Conservation (phyloP, 2,888 invertebrate species). For the Uloborus plumipes region DNA sequence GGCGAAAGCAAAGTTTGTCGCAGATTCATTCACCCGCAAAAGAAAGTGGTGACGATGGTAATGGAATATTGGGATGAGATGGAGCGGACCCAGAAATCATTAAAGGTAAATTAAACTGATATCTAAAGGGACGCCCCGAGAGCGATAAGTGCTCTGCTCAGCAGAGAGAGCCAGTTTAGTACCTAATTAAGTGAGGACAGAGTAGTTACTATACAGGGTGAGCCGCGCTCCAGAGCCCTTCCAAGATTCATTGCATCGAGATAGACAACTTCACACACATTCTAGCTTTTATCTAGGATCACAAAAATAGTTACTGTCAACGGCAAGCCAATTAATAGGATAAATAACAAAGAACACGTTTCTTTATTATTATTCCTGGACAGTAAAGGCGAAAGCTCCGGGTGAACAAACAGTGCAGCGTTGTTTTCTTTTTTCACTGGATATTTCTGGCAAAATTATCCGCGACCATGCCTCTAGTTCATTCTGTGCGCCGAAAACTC, state of each 20-base stretch:
- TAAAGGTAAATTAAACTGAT: slow-evolving; percentile 55
- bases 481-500: too few relatives aligned
- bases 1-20: slow-evolving; percentile 24
- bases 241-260: slow-evolving; percentile 30
- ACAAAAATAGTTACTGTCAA: slow-evolving; percentile 18
- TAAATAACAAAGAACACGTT: slow-evolving; percentile 4
- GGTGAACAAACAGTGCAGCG: too few relatives aligned
- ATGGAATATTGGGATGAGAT: slow-evolving; percentile 54
- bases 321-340: slow-evolving; percentile 17
- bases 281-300: slow-evolving; percentile 12
- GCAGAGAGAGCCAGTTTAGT: slow-evolving; percentile 40
- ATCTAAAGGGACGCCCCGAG: slow-evolving; percentile 29
- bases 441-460: too few relatives aligned
- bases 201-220: slow-evolving; percentile 45
- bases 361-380: too few relatives aligned
- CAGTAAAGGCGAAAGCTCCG: too few relatives aligned
- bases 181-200: slow-evolving; percentile 43
- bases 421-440: too few relatives aligned
- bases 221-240: background rate
- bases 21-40: slow-evolving; percentile 32
- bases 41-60: slow-evolving; percentile 24
- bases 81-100: slow-evolving; percentile 46
- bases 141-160: slow-evolving; percentile 34
- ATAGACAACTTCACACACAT: slow-evolving; percentile 14
- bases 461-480: too few relatives aligned